phyloP scores from a whole-genome alignment of 35 echinoderm and acorn worm species.

The Holothuria glaberrima region DNA sequence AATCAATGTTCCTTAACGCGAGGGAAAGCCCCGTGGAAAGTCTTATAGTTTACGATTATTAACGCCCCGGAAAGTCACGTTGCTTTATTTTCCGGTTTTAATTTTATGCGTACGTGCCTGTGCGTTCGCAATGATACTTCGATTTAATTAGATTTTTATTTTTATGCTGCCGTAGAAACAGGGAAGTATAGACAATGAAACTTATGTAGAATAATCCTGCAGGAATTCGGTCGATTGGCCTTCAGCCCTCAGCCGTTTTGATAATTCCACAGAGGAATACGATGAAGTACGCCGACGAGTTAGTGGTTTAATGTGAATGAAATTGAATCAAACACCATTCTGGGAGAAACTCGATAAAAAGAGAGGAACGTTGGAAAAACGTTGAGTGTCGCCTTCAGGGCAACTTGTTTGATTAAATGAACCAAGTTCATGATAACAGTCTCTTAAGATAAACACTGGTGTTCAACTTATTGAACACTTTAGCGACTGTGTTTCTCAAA shows the following conservation, averaged over 20 bases:
- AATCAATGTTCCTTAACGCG: not conserved
- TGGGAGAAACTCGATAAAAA: too few species aligned
- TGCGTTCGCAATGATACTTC: not conserved
- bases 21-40: not conserved
- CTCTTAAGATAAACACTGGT: too few species aligned
- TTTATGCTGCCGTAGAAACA: not conserved
- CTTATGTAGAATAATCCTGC: not conserved
- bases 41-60: not conserved
- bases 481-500: too few species aligned
- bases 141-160: slow-evolving; percentile 35
- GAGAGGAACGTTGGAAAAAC: too few species aligned
- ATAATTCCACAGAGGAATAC: slow-evolving; percentile 18
- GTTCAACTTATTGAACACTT: too few species aligned
- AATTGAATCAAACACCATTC: too few species aligned
- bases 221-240: slow-evolving; percentile 33
- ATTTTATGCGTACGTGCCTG: slow-evolving; percentile 48
- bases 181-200: not conserved
- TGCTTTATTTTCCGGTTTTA: not conserved
- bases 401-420: too few species aligned
- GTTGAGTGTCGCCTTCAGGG: too few species aligned
- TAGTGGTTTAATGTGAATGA: too few species aligned
- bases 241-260: slow-evolving; percentile 29
- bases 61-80: not conserved
- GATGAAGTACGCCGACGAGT: not conserved
- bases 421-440: too few species aligned